phyloP scores from a whole-genome alignment of 2,113 vertebrate genomes.

The Craseonycteris thonglongyai region DNA sequence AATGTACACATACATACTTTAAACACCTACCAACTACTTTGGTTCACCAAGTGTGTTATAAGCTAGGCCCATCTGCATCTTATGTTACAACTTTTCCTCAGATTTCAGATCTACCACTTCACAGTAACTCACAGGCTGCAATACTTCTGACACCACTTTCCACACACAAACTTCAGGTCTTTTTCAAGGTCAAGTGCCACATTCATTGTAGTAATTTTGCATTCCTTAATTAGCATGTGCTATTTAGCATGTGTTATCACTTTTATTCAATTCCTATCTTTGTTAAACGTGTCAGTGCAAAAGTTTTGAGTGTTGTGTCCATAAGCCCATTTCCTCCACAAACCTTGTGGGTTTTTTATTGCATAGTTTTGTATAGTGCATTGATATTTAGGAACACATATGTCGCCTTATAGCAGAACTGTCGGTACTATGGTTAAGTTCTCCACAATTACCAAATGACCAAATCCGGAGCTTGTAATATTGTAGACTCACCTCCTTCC shows the following conservation, averaged over 20 bases:
- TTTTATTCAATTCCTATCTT: not conserved
- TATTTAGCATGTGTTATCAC: fast-evolving
- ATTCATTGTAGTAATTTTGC: too few relatives aligned
- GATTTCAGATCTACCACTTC: not conserved
- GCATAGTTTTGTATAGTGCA: not conserved
- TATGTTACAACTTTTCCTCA: not conserved
- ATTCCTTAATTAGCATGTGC: too few relatives aligned
- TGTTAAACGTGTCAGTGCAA: not conserved
- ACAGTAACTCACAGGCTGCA: not conserved
- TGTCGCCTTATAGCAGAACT: not conserved
- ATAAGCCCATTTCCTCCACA: not conserved
- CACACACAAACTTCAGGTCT: not conserved
- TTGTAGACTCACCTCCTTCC: not conserved
- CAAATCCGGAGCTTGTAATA: not conserved
- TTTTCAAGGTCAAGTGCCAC: not conserved
- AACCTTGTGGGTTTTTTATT: not conserved
- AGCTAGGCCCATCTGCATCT: not conserved
- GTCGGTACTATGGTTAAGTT: not conserved
- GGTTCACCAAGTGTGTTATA: fast-evolving
- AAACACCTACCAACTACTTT: not conserved
- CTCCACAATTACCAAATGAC: not conserved
- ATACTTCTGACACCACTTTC: not conserved
- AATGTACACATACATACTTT: not conserved
- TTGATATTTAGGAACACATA: not conserved
- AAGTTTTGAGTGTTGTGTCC: not conserved